These are phyloP conservation scores for Holacanthella duospinosa DNA, from an alignment of 2,888 invertebrate species.

Conservation along the genomic window DNA sequence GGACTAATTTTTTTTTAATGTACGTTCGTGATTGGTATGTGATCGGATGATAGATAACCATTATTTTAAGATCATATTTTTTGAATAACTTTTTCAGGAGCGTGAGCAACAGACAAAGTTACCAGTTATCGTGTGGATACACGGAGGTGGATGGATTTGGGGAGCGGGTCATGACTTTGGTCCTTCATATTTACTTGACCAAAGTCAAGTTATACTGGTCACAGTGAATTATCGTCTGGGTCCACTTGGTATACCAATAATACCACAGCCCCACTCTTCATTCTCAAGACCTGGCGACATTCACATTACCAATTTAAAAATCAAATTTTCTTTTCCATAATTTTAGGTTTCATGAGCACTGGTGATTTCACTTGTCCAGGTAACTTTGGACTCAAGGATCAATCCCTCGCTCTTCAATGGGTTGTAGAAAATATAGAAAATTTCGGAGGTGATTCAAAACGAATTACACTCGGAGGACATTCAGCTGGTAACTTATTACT, in stretches of 20 bases:
- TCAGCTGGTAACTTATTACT: conserved; percentile 47
- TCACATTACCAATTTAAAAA: neutral
- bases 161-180: conserved; percentile 25
- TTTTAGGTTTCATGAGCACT: conserved; percentile 46
- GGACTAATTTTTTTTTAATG: neutral
- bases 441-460: conserved; percentile 47
- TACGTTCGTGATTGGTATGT: neutral
- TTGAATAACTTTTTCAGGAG: neutral
- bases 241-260: conserved; percentile 18
- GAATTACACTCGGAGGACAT: conserved; percentile 48
- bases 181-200: conserved; percentile 24
- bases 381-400: conserved; percentile 48
- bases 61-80: neutral
- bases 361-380: conserved; percentile 46
- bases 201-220: conserved; percentile 25
- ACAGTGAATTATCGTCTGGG: conserved; percentile 28
- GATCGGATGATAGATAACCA: neutral
- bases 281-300: neutral
- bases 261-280: neutral
- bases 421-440: conserved; percentile 44
- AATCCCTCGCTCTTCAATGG: conserved; percentile 47
- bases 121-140: conserved; percentile 15
- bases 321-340: neutral
- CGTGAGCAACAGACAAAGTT: neutral
- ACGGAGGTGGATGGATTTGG: conserved; percentile 20